Conservation (phyloP, 2,797 vertebrate genomes). For the Clarias laeviceps region DNA sequence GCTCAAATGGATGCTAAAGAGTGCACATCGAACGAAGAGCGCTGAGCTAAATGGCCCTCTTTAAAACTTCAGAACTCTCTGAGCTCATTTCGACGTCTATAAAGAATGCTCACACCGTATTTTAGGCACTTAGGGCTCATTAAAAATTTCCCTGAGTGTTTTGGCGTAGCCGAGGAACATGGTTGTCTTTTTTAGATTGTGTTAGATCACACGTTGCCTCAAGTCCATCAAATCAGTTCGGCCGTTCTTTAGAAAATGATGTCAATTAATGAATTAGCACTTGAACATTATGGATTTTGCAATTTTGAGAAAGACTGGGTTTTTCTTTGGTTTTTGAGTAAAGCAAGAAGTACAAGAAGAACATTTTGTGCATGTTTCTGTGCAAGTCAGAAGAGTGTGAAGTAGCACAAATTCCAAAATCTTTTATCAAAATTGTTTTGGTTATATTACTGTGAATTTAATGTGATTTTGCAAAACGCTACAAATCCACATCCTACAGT, state of each 20-base stretch:
- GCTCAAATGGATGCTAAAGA: conserved; percentile 35
- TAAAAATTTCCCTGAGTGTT: conserved; percentile 79
- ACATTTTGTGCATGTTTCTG: too few species aligned
- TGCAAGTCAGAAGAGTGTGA: too few species aligned
- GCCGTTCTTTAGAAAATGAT: neutral
- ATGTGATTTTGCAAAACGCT: too few species aligned
- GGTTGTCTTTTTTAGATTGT: conserved; percentile 50
- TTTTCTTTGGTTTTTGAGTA: too few species aligned
- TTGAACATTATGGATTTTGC: neutral
- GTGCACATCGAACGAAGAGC: conserved; percentile 41
- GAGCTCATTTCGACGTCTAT: conserved; percentile 70
- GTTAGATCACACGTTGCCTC: too few species aligned
- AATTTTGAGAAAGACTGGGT: too few species aligned
- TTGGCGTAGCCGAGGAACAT: conserved; percentile 65
- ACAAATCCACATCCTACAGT: too few species aligned
- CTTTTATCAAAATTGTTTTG: too few species aligned
- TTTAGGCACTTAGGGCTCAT: conserved; percentile 82
- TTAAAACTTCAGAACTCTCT: conserved; percentile 66
- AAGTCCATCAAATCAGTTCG: neutral
- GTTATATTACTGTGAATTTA: too few species aligned
- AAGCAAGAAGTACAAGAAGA: too few species aligned
- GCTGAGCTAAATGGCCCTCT: conserved; percentile 53
- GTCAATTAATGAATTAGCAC: too few species aligned
- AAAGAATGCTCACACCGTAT: conserved; percentile 73
- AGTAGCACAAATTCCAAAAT: too few species aligned